Base-by-base conservation (phyloP, 2,113 vertebrate species). In the Dissostichus mawsoni region DNA sequence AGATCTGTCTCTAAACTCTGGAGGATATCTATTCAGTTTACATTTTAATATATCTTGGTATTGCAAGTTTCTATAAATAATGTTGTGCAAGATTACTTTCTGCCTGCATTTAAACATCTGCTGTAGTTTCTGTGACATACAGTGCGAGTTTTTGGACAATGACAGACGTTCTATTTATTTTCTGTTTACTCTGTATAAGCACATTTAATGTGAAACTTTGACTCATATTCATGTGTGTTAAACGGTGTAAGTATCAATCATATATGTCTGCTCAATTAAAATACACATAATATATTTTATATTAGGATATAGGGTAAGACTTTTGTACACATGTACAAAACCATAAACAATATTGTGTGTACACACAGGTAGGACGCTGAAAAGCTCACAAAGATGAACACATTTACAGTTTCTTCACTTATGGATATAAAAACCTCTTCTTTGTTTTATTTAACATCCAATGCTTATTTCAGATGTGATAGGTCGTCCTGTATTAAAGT, bases 1-100 rank as follows among this genome's bases (percentile, higher is more conserved):
- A 51, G 65, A 62, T 76, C 53, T 72, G 64, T 83, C 50, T 74
- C 76, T 74, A 53, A 74, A 58, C 44, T 66, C 70, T 74, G 68
- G 45, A 78, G 70, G 45, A 62, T 12, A 65, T 41, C 18, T 66
- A 1, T 45, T 65, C 63, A 81, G 10, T 68, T 74, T 55, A 65
- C 47, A 74, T 83, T 74, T 61, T 53, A 57, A 76, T 66, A n/a
- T 10, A 55, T 59, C 23, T 41, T 51, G 16, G 18, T 53, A 44
- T 16, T 48, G 62, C 3, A 29, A 16, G 53, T 66, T 71, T 55
- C 18, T 33, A 57, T 51, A 25, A 64, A 55, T 20, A 25, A 25
- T 41, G 36, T 7, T 7, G 5, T 41, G 36, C 36, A 41, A 41
- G 36, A 41, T 7, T 41, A 41, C 36, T 41, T 8, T 8, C 36